phyloP scores from a whole-genome alignment of 2,113 vertebrate genomes.

The Odontophorus gujanensis region DNA sequence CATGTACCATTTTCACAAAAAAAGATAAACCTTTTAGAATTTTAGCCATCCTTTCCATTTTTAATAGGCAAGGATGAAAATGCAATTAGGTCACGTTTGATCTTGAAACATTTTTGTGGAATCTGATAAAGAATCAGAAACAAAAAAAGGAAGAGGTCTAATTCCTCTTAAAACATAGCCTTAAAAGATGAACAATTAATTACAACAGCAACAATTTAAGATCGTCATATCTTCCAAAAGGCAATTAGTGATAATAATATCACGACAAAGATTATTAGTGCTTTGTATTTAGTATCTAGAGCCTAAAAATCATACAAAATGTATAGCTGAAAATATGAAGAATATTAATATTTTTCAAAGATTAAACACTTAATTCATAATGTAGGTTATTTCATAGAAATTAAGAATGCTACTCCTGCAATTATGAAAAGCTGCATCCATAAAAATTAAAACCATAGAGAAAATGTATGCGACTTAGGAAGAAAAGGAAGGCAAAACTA shows the following conservation, averaged over 20 bases:
- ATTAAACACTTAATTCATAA: neutral
- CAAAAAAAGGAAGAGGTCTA: neutral
- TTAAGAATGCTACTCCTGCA: neutral
- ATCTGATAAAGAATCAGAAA: neutral
- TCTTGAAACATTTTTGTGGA: neutral
- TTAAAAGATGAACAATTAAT: neutral
- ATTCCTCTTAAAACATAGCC: neutral
- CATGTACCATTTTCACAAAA: neutral
- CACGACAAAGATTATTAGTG: neutral
- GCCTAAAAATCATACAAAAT: neutral
- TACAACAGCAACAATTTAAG: neutral
- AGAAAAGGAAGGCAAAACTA: neutral
- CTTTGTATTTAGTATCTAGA: neutral
- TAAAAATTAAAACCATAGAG: conserved; percentile 11
- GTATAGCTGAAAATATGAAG: neutral
- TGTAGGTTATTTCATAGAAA: neutral
- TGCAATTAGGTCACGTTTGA: neutral
- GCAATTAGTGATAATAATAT: neutral
- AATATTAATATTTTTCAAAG: neutral
- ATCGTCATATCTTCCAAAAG: neutral
- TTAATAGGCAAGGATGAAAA: neutral
- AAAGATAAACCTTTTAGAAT: neutral
- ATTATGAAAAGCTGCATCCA: neutral
- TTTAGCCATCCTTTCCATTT: neutral
- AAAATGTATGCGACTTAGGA: neutral